These are phyloP conservation scores for Buathra laborator DNA, from an alignment of 2,888 invertebrate genomes.

Conservation along the genomic window DNA sequence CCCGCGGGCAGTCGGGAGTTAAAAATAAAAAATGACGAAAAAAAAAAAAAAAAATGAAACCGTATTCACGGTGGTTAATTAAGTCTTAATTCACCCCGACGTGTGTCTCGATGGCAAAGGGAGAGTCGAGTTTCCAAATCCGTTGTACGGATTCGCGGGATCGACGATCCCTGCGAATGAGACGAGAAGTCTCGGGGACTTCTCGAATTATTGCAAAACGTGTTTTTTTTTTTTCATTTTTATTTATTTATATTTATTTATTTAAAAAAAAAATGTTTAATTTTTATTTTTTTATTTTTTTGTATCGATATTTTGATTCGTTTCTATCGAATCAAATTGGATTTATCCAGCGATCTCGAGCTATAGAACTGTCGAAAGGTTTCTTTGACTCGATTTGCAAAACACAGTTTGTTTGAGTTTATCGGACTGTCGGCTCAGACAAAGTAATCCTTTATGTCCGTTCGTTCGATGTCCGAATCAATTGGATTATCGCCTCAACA, in stretches of 20 bases:
- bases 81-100: conserved; percentile 56
- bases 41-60: conserved; percentile 1
- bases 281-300: neutral
- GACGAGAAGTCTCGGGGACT: neutral
- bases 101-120: conserved; percentile 58
- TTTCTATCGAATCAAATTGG: conserved; percentile 1
- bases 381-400: conserved; percentile 2
- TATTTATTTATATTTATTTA: neutral
- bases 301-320: neutral
- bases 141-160: conserved; percentile 57
- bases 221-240: neutral
- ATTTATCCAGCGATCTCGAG: neutral
- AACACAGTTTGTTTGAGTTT: neutral
- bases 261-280: neutral
- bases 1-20: too few relatives aligned
- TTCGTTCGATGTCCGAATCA: neutral
- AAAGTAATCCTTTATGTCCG: neutral
- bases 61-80: conserved; percentile 48
- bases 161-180: conserved; percentile 22
- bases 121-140: conserved; percentile 65
- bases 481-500: too few relatives aligned
- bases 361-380: neutral
- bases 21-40: neutral
- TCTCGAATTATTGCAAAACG: neutral
- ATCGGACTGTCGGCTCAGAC: conserved; percentile 1